Conservation (phyloP, 23 tunicate species). For the Halocynthia aurantium region DNA sequence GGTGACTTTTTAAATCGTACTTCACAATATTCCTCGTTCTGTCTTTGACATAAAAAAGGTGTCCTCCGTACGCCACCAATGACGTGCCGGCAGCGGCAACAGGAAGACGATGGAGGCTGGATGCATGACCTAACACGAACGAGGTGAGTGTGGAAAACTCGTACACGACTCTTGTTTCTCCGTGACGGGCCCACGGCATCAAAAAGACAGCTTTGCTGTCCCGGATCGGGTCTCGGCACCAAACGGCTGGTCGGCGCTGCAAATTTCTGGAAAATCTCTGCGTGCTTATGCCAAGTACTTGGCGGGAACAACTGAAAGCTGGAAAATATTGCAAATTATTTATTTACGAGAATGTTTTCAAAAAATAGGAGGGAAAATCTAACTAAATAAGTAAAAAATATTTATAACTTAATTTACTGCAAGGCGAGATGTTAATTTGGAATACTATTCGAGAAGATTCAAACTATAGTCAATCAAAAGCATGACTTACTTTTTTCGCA, state of each 20-base stretch:
- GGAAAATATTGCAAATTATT: background rate
- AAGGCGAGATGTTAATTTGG: background rate
- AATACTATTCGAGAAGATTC: background rate
- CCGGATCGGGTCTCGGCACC: background rate
- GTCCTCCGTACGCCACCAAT: slow-evolving; percentile 46
- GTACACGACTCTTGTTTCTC: slow-evolving; percentile 4
- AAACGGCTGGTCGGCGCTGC: slow-evolving; percentile 8
- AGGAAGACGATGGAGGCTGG: slow-evolving; percentile 19
- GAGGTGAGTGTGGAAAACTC: background rate
- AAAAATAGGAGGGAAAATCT: too few relatives aligned
- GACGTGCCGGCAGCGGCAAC: slow-evolving; percentile 28
- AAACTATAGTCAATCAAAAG: background rate
- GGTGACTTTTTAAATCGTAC: background rate
- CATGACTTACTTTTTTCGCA: background rate
- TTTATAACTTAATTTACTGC: background rate
- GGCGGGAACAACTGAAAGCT: background rate
- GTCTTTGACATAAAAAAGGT: slow-evolving; percentile 38
- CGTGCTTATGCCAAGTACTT: background rate
- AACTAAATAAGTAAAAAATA: too few relatives aligned
- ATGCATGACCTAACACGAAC: slow-evolving; percentile 36
- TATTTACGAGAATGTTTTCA: too few relatives aligned
- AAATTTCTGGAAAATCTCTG: slow-evolving; percentile 4
- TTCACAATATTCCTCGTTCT: background rate
- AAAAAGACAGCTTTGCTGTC: background rate
- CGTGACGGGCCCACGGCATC: slow-evolving; percentile 8